Conservation (phyloP, 2,113 vertebrate species). For the Enhydra lutris region DNA sequence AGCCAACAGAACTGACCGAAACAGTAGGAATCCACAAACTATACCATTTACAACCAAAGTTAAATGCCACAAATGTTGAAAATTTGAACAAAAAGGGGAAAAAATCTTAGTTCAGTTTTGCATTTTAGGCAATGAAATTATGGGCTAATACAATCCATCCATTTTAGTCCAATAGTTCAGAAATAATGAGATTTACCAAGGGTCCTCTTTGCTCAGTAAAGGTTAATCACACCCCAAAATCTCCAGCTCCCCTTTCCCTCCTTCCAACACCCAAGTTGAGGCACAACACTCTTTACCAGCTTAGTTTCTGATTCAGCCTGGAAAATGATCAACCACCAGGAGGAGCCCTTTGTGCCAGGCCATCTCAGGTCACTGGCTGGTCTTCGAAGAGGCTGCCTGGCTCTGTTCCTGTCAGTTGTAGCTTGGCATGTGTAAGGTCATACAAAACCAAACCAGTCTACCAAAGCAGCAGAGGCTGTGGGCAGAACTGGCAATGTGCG, state of each 20-base stretch:
- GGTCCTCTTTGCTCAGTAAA: neutral
- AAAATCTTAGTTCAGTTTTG: neutral
- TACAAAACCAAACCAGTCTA: neutral
- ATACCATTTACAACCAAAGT: neutral
- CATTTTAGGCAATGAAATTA: neutral
- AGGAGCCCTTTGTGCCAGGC: neutral
- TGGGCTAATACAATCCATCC: neutral
- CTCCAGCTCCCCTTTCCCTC: neutral
- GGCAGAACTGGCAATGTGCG: neutral
- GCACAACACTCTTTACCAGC: no score
- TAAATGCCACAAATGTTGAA: neutral
- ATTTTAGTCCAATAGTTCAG: neutral
- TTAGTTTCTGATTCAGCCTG: neutral
- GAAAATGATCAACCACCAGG: neutral
- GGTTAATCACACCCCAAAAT: neutral
- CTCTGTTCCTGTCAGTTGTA: neutral
- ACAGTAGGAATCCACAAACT: neutral
- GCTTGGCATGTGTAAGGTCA: neutral
- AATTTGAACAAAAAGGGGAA: neutral
- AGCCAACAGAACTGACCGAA: neutral
- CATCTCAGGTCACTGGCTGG: neutral
- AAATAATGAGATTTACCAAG: neutral
- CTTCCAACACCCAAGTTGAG: neutral
- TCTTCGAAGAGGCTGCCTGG: neutral
- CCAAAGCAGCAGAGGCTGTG: neutral